These are phyloP conservation scores for Leptinotarsa haldemani DNA, from an alignment of 2,888 invertebrate genomes.

Conservation along the genomic window DNA sequence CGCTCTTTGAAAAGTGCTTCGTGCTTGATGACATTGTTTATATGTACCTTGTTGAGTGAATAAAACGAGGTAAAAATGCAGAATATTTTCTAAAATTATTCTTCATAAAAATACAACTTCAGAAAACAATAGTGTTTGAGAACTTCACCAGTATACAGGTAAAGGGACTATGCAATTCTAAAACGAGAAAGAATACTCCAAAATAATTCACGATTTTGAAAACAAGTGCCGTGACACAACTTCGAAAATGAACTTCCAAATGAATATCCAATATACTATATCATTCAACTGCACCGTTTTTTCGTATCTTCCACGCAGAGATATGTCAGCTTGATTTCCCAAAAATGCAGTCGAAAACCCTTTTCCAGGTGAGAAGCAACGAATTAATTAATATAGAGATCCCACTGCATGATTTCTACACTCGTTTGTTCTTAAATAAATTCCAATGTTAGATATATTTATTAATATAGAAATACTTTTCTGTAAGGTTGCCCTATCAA, in stretches of 20 bases:
- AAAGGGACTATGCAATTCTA: background rate
- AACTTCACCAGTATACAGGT: slow-evolving; percentile 12
- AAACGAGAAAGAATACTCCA: background rate
- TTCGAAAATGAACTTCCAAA: background rate
- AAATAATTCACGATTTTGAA: background rate
- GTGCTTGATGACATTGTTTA: slow-evolving; percentile 31
- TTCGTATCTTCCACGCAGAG: background rate
- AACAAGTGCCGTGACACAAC: too few species aligned
- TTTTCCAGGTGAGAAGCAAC: background rate
- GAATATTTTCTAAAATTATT: slow-evolving; percentile 23
- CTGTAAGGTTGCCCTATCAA: too few species aligned
- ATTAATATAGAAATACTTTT: too few species aligned
- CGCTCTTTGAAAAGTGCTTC: slow-evolving; percentile 47
- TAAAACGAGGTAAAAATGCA: background rate
- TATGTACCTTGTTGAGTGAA: slow-evolving; percentile 3
- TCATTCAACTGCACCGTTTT: background rate
- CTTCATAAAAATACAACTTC: background rate
- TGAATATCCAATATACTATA: slow-evolving; percentile 5
- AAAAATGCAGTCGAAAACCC: background rate
- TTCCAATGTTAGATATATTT: too few species aligned
- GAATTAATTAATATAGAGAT: too few species aligned
- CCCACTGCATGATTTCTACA: too few species aligned
- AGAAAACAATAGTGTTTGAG: background rate
- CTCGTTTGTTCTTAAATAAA: too few species aligned
- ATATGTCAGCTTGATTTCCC: background rate